Evolutionary conservation across 2,113 vertebrate genomes (phyloP).

Genomic region (Dasyurus viverrinus): DNA sequence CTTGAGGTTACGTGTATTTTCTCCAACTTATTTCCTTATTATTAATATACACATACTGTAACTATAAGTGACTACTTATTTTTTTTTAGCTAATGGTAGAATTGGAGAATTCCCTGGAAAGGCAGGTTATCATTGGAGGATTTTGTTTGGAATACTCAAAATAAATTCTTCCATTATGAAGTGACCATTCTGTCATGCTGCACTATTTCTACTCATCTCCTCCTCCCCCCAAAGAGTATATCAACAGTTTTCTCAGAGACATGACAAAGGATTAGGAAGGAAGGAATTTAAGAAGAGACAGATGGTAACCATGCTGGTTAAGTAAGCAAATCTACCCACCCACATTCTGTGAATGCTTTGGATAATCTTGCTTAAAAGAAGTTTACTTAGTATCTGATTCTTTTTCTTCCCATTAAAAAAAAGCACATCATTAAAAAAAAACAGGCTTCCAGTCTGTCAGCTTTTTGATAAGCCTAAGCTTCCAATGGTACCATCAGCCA

Average conservation of each 20-base stretch:
- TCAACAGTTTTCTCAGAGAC: neutral
- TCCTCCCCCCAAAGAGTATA: neutral
- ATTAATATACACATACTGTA: neutral
- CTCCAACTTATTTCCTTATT: neutral
- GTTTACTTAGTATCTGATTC: neutral
- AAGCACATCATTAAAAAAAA: neutral
- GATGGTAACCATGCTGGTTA: neutral
- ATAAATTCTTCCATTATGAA: constrained; percentile 3
- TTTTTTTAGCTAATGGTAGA: constrained; percentile 23
- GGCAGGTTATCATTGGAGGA: neutral
- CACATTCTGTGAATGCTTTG: neutral
- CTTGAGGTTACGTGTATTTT: neutral
- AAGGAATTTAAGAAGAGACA: constrained; percentile 14
- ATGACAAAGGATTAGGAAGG: neutral
- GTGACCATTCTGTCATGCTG: neutral
- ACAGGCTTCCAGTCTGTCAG: neutral
- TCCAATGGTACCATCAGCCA: neutral
- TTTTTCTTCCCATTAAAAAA: neutral
- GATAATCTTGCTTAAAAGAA: neutral
- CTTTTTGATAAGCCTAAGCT: neutral
- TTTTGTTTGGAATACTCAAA: constrained; percentile 6
- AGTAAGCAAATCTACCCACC: neutral
- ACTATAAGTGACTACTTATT: neutral
- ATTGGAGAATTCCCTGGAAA: neutral
- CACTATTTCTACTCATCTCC: neutral